Evolutionary conservation across 2,888 invertebrate species (phyloP), one percentile per base, ranked within the genome.

Genomic region (Coronaproctus castanopsis): DNA sequence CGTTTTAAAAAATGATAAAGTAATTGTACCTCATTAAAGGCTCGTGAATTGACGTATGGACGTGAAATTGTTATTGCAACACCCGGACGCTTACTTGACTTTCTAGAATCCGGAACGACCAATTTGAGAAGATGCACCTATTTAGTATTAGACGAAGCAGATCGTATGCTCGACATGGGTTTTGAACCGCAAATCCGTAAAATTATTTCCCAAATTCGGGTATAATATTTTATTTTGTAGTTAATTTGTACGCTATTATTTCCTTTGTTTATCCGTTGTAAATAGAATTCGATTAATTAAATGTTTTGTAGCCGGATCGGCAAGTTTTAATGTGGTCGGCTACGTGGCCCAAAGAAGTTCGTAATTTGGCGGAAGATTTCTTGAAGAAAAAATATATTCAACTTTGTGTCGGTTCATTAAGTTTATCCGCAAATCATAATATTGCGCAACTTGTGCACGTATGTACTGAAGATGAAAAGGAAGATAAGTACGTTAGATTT

Each of bases 311-410:
- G 74, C 92, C 92, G 19, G 92, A 95, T 70, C 77, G 96, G 68
- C 96, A 97, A 73, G 92, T 91, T 18, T 77, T 96, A 54, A 97
- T 97, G 96, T 97, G 93, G 90, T 92, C 92, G 63, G 96, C 96
- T 0, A 97, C 96, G 14, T 97, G 96, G 96, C 96, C 96, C 0
- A 92, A 90, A 69, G 96, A 96, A 76, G 95, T 97, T 1, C 65
- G 66, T 19, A 67, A 65, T 49, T 57, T 68, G 8, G 96, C 96
- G n/a, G 85, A 88, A 67, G 95, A 96, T 70, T 97, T 93, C 71
- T 77, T 96, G 20, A 83, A 59, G 21, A 81, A 81, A 57, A 86
- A 91, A 68, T 92, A 91, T 69, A 84, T 92, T 66, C 95, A 95
- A 74, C 80, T 95, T 58, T 96, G 93, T 68, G 83, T 96, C 70